Conservation (phyloP, 2,113 vertebrate genomes). For the Oxyruncus cristatus region DNA sequence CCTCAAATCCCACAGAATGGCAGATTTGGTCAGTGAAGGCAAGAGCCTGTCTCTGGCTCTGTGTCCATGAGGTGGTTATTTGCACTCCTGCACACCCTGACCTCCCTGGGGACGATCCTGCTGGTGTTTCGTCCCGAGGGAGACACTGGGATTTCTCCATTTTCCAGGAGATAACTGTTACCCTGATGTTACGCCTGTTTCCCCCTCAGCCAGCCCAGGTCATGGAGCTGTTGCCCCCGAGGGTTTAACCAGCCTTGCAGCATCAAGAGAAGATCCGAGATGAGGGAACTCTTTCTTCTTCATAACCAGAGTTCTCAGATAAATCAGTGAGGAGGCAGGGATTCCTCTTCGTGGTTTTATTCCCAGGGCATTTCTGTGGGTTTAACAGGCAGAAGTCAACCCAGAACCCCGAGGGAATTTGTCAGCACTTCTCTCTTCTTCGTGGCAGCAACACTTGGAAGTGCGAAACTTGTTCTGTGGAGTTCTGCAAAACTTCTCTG, state of each 20-base stretch:
- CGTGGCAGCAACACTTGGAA: not conserved
- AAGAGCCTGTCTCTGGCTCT: not conserved
- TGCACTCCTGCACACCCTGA: too few relatives aligned
- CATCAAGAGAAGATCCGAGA: fast-evolving
- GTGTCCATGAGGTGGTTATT: too few relatives aligned
- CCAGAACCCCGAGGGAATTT: not conserved
- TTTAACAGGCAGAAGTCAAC: not conserved
- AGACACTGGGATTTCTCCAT: not conserved
- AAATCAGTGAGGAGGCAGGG: fast-evolving
- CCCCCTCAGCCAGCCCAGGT: not conserved
- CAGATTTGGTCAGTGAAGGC: fast-evolving
- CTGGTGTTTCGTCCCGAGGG: fast-evolving
- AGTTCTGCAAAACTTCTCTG: not conserved
- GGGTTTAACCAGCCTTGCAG: not conserved
- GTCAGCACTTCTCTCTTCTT: not conserved
- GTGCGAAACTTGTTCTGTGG: not conserved
- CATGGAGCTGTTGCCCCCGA: fast-evolving
- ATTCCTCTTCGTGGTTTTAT: not conserved
- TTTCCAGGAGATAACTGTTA: not conserved
- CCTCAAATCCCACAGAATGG: fast-evolving
- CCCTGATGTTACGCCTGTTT: fast-evolving
- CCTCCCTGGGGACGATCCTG: not conserved
- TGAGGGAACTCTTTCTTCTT: too few relatives aligned
- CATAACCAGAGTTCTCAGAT: fast-evolving
- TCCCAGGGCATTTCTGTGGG: not conserved